Conservation (phyloP, 2,113 vertebrate species). For the Cyphomyrus discorhynchus region DNA sequence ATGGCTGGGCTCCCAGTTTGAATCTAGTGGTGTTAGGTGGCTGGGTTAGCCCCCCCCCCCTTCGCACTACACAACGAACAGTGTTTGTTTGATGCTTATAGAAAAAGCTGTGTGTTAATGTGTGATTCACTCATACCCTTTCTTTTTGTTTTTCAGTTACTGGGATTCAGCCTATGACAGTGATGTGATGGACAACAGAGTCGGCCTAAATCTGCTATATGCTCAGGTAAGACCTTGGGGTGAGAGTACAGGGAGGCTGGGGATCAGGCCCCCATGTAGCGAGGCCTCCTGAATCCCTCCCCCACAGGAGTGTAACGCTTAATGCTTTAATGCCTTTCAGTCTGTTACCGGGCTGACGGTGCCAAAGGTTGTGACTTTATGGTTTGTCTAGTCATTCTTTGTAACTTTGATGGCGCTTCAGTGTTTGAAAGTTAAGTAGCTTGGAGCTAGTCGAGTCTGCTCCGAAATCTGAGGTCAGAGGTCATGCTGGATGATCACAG, state of each 20-base stretch:
- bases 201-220: conserved; percentile 88
- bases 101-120: background rate
- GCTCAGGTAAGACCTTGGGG: conserved; percentile 72
- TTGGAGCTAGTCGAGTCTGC: background rate
- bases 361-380: background rate
- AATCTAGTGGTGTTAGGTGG: background rate
- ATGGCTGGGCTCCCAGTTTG: background rate
- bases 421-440: background rate
- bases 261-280: background rate
- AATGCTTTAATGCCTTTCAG: background rate
- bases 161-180: conserved; percentile 91
- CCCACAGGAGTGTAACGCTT: background rate
- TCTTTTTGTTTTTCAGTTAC: conserved; percentile 63
- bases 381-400: background rate
- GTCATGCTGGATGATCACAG: background rate
- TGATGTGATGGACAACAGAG: conserved; percentile 89
- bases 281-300: background rate
- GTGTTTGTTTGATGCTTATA: background rate
- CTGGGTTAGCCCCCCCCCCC: too few species aligned
- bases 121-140: background rate
- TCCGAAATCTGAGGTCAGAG: background rate
- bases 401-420: background rate
- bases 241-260: background rate
- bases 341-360: background rate
- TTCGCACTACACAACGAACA: background rate